These are phyloP conservation scores for Myanophis thanlyinensis DNA, from an alignment of 2,113 vertebrate species.

Conservation along the genomic window DNA sequence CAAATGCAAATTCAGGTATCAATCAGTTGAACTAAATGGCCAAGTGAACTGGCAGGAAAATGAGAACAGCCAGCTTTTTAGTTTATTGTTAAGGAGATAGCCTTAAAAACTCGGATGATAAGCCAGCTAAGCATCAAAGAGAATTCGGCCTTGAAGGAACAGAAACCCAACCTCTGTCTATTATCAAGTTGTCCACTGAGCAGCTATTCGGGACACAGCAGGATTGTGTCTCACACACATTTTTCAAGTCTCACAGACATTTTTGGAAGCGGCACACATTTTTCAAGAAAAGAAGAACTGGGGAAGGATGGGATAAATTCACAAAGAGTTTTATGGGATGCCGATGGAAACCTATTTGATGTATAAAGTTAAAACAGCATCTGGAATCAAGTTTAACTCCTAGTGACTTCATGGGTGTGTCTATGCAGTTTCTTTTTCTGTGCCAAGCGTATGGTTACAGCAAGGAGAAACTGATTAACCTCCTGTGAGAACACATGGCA, in stretches of 20 bases:
- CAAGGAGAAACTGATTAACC: neutral
- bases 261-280: neutral
- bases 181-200: neutral
- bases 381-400: neutral
- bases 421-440: neutral
- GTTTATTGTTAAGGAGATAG: neutral
- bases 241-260: neutral
- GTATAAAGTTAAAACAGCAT: neutral
- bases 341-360: neutral
- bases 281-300: neutral
- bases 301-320: neutral
- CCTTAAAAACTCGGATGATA: neutral
- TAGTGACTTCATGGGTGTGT: neutral
- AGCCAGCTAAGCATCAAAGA: neutral
- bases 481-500: no score
- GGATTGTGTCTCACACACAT: neutral
- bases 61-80: neutral
- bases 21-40: neutral
- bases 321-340: neutral
- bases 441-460: neutral
- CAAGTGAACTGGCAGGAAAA: neutral
- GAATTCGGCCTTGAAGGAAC: neutral
- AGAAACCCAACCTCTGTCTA: neutral
- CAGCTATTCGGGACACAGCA: neutral
- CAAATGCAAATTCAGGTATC: neutral